Evolutionary conservation across 2,113 vertebrate species (phyloP).

Genomic region (Tachuris rubrigastra): DNA sequence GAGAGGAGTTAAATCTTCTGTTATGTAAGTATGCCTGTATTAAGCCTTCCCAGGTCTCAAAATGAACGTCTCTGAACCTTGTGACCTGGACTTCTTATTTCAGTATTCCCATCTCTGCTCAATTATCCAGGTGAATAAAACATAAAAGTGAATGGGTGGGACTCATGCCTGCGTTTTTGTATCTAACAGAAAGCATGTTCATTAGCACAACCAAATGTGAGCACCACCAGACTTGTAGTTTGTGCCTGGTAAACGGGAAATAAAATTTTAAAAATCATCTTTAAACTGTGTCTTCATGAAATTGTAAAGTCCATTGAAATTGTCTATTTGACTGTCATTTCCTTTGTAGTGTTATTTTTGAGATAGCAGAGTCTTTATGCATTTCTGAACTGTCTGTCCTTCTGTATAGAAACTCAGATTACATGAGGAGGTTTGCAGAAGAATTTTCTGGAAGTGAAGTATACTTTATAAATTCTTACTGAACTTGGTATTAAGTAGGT

Average conservation of each 20-base stretch:
- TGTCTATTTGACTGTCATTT: neutral
- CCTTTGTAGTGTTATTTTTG: neutral
- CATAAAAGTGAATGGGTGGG: neutral
- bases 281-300: neutral
- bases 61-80: neutral
- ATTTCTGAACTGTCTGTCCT: neutral
- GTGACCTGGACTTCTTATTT: neutral
- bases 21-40: neutral
- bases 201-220: neutral
- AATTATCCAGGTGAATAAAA: neutral
- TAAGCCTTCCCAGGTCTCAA: neutral
- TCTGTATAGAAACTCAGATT: neutral
- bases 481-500: neutral
- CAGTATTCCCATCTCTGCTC: neutral
- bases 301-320: neutral
- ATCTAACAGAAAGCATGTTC: neutral
- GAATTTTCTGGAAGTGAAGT: neutral
- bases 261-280: neutral
- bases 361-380: neutral
- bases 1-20: neutral
- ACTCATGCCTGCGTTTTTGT: neutral
- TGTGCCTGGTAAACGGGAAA: neutral
- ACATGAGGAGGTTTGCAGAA: neutral
- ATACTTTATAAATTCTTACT: neutral
- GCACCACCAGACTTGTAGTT: neutral